Evolutionary conservation across 2,888 invertebrate genomes (phyloP).

Genomic region (Blastobasis lacticolella): DNA sequence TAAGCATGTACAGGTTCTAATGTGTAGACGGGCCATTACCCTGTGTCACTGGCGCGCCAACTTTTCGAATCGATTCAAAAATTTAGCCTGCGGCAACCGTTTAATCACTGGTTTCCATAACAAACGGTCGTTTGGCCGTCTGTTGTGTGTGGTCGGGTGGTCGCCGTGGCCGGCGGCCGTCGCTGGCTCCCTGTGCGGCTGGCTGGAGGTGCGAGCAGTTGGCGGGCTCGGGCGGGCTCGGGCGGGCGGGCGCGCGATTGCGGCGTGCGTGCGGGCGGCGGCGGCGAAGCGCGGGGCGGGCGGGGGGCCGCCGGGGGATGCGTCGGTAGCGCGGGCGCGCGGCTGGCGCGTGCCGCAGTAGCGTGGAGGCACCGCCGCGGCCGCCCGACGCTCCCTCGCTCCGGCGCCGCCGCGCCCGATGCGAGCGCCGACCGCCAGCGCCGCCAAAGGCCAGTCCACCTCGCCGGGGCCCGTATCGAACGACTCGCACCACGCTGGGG

Average conservation of each 20-base stretch:
- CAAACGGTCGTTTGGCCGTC: too few species aligned
- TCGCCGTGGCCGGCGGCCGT: too few species aligned
- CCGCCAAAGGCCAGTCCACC: slow-evolving; percentile 26
- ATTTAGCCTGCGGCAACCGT: too few species aligned
- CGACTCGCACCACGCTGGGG: slow-evolving; percentile 15
- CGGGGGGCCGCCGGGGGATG: slow-evolving; percentile 26
- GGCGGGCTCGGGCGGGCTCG: slow-evolving; percentile 2
- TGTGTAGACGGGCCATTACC: too few species aligned
- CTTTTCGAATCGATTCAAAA: too few species aligned
- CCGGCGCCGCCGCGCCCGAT: slow-evolving; percentile 39
- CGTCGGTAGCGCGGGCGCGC: slow-evolving; percentile 18
- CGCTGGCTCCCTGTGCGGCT: too few species aligned
- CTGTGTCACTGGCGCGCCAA: too few species aligned
- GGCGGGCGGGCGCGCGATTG: slow-evolving; percentile 59
- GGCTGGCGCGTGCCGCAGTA: slow-evolving; percentile 68
- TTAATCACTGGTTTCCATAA: too few species aligned
- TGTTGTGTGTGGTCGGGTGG: too few species aligned
- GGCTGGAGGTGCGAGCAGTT: too few species aligned
- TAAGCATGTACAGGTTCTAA: too few species aligned
- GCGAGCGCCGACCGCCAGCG: slow-evolving; percentile 37
- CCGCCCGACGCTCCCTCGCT: slow-evolving; percentile 44
- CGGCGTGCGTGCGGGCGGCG: slow-evolving; percentile 65
- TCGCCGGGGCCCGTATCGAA: slow-evolving; percentile 34
- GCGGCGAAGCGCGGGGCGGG: slow-evolving; percentile 26
- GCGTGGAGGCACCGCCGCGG: slow-evolving; percentile 66